phyloP scores from a whole-genome alignment of 2,113 vertebrate species.

The Lates calcarifer region DNA sequence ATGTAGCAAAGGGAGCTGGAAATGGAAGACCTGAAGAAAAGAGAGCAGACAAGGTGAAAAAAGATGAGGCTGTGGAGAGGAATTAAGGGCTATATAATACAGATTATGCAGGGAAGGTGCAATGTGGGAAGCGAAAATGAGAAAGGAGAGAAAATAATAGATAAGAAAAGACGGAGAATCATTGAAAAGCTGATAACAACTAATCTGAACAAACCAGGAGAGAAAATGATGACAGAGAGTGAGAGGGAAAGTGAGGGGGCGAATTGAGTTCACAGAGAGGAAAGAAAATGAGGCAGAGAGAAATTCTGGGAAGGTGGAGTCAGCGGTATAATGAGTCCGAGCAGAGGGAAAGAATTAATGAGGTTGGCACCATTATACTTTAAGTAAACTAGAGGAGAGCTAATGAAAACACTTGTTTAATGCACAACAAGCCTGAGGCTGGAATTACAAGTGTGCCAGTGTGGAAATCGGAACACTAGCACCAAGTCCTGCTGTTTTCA shows the following conservation, averaged over 20 bases:
- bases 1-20: background rate
- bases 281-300: background rate
- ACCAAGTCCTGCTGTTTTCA: background rate
- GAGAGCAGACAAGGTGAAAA: background rate
- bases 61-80: background rate
- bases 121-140: background rate
- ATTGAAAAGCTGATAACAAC: conserved; percentile 15
- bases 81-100: background rate
- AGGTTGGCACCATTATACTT: background rate
- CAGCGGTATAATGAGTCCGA: conserved; percentile 14
- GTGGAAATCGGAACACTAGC: background rate
- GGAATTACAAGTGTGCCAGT: background rate
- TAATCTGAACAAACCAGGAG: conserved; percentile 16
- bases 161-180: background rate
- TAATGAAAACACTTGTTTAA: conserved; percentile 2
- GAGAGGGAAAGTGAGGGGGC: conserved; percentile 13
- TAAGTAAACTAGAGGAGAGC: background rate
- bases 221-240: conserved; percentile 42
- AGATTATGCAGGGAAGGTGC: conserved; percentile 4
- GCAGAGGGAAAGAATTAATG: conserved; percentile 23
- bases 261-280: conserved; percentile 30
- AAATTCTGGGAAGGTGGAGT: background rate
- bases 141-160: conserved; percentile 16
- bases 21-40: background rate
- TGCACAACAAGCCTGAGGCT: conserved; percentile 1